phyloP scores from a whole-genome alignment of 2,797 vertebrate species.

The Anniella stebbinsi region DNA sequence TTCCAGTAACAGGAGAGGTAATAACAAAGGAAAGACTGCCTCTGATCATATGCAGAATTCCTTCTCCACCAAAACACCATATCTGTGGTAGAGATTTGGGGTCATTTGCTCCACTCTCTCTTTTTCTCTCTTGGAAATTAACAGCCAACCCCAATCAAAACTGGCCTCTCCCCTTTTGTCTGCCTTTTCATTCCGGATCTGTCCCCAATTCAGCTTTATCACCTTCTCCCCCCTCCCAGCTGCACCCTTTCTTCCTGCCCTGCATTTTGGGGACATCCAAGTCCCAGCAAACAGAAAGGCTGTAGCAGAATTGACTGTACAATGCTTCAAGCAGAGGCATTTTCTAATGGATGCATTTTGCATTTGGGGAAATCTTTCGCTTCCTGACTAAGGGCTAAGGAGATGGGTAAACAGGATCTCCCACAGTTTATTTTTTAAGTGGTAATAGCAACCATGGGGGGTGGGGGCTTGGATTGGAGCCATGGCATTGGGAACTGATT shows the following conservation, averaged over 20 bases:
- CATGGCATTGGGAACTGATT: not conserved
- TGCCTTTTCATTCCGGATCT: constrained; percentile 23
- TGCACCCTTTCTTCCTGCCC: not conserved
- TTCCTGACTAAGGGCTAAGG: not conserved
- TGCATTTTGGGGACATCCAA: not conserved
- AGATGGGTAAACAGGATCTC: not conserved
- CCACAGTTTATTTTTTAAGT: not conserved
- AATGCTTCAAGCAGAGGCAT: not conserved
- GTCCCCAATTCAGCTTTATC: constrained; percentile 8
- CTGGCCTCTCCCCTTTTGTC: not conserved
- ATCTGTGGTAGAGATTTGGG: not conserved
- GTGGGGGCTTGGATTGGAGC: not conserved
- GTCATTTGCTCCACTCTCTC: rapidly evolving
- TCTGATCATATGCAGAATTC: not conserved
- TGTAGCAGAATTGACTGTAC: not conserved
- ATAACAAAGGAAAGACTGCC: not conserved
- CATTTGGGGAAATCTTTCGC: not conserved
- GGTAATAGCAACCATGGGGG: not conserved
- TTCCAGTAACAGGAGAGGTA: not conserved
- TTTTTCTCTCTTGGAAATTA: rapidly evolving
- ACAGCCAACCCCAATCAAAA: too few relatives aligned
- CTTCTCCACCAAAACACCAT: not conserved
- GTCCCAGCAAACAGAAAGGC: too few relatives aligned
- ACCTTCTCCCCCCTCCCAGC: too few relatives aligned
- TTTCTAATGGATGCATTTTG: not conserved